Evolutionary conservation across 2,888 invertebrate species (phyloP), one percentile per base, ranked within the genome.

Genomic region (Leucoptera coffeella): DNA sequence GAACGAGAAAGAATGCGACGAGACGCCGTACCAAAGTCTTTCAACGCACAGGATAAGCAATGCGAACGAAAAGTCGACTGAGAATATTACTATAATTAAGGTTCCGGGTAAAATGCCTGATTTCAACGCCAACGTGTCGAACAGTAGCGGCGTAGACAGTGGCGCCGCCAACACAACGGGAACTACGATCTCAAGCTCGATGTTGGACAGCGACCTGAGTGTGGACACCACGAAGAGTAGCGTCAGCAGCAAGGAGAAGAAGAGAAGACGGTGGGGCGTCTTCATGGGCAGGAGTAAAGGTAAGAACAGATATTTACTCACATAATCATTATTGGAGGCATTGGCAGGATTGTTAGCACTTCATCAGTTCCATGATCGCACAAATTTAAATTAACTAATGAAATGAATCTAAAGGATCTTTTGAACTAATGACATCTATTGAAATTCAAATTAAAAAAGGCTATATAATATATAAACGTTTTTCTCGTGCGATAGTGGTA

Each of bases 261-360:
- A 77, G 34, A 55, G 76, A 30, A 72, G 79, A 32, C 54, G 81
- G 12, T 82, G 83, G 82, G 82, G 80, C 9, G 73, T 84, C 40
- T 73, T 84, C 31, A 79, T 82, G 48, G 79, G 79, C 2, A 17
- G n/a, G n/a, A n/a, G n/a, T n/a, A n/a, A n/a, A n/a, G n/a, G n/a
- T n/a, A n/a, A n/a, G n/a, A n/a, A n/a, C n/a, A n/a, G n/a, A n/a
- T n/a, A n/a, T n/a, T n/a, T n/a, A n/a, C n/a, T n/a, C n/a, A n/a
- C n/a, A n/a, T n/a, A n/a, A n/a, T n/a, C n/a, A n/a, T n/a, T n/a
- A n/a, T n/a, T n/a, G n/a, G n/a, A n/a, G n/a, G n/a, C n/a, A n/a
- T n/a, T n/a, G n/a, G n/a, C n/a, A n/a, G n/a, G n/a, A n/a, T n/a
- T n/a, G n/a, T n/a, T n/a, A n/a, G n/a, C n/a, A n/a, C n/a, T n/a